Evolutionary conservation across 30 jellyfish, hydroid and myxozoan species (phyloP).

Genomic region (Catostylus mosaicus): DNA sequence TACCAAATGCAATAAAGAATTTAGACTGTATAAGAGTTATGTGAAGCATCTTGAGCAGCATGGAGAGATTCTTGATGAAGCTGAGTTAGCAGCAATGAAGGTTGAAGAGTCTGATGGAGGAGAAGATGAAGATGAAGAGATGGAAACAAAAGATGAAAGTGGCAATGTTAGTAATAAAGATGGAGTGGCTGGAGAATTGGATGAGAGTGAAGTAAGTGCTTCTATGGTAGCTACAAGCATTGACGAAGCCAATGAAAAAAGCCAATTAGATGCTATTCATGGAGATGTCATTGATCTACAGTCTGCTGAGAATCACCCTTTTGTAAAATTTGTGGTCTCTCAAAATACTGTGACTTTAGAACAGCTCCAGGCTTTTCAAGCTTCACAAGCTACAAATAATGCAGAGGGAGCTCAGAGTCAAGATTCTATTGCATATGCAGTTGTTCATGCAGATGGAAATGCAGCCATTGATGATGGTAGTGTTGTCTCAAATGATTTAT

Average conservation of each 20-base stretch:
- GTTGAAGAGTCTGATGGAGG: slow-evolving; percentile 34
- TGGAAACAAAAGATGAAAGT: slow-evolving; percentile 11
- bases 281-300: slow-evolving; percentile 62
- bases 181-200: not conserved
- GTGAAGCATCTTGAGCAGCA: slow-evolving; percentile 66
- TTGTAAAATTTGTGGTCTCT: slow-evolving; percentile 67
- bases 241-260: slow-evolving; percentile 1
- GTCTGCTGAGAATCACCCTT: slow-evolving; percentile 68
- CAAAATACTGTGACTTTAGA: slow-evolving; percentile 52
- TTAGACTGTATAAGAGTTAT: slow-evolving; percentile 60
- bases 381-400: slow-evolving; percentile 24
- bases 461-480: slow-evolving; percentile 33
- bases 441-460: slow-evolving; percentile 60
- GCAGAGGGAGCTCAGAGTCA: not conserved
- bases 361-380: slow-evolving; percentile 51
- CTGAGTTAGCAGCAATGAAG: slow-evolving; percentile 41
- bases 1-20: slow-evolving; percentile 52
- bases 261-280: slow-evolving; percentile 31
- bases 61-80: slow-evolving; percentile 42
- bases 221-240: slow-evolving; percentile 33
- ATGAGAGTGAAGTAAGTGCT: slow-evolving; percentile 35
- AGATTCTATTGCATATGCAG: slow-evolving; percentile 46
- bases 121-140: slow-evolving; percentile 39
- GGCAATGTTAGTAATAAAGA: not conserved
- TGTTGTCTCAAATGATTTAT: slow-evolving; percentile 40